Percentiles rank a stretch among this genome's conserved stretches.
These are phyloP conservation scores for Neomorphus geoffroyi DNA, from an alignment of 2,797 vertebrate genomes.

Conservation along the genomic window DNA sequence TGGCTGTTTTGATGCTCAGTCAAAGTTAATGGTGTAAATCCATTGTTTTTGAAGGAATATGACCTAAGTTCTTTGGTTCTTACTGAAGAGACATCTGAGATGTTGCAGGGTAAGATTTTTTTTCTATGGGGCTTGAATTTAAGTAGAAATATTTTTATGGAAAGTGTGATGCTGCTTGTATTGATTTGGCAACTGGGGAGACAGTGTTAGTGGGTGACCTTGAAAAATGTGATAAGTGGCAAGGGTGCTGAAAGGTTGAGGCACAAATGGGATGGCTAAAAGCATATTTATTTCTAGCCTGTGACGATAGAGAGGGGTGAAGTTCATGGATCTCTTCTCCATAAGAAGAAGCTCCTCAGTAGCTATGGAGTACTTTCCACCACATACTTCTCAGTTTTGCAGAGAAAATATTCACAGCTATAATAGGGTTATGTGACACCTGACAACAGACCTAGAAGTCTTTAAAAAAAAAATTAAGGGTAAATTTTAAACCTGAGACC, in stretches of 20 bases:
- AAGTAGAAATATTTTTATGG: slow-evolving; percentile 29
- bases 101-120: not conserved
- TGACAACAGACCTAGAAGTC: not conserved
- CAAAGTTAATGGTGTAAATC: not conserved
- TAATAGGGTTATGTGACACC: not conserved
- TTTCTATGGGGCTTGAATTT: not conserved
- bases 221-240: slow-evolving; percentile 76
- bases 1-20: not conserved
- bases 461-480: not conserved
- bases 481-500: not conserved
- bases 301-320: not conserved
- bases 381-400: not conserved
- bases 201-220: slow-evolving; percentile 67
- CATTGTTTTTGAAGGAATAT: not conserved
- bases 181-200: slow-evolving; percentile 69
- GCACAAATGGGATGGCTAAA: slow-evolving; percentile 69
- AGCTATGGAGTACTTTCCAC: not conserved
- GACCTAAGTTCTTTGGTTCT: not conserved
- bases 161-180: slow-evolving; percentile 66
- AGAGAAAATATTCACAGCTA: not conserved
- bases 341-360: not conserved
- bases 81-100: not conserved
- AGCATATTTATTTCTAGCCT: slow-evolving; percentile 54
- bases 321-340: slow-evolving; percentile 13
- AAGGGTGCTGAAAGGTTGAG: slow-evolving; percentile 74